phyloP scores from a whole-genome alignment of 2,113 vertebrate genomes.

The Sander lucioperca region DNA sequence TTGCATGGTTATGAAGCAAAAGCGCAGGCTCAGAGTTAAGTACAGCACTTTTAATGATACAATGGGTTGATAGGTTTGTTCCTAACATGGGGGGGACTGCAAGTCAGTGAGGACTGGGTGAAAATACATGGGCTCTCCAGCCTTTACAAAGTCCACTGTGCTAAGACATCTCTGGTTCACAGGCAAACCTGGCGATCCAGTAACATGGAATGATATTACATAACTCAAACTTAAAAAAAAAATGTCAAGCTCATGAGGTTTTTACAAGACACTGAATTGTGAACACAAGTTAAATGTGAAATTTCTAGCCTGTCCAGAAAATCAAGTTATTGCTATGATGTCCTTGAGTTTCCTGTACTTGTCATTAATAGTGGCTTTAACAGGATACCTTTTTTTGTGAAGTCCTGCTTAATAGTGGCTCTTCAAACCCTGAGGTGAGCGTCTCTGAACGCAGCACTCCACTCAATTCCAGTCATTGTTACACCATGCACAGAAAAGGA shows the following conservation, averaged over 20 bases:
- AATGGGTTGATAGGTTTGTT: conserved; percentile 76
- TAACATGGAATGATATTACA: conserved; percentile 73
- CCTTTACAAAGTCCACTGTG: conserved; percentile 63
- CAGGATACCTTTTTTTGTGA: conserved; percentile 55
- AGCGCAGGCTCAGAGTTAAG: conserved; percentile 23
- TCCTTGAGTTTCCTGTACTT: conserved; percentile 63
- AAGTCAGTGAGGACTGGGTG: conserved; percentile 72
- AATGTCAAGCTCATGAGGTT: conserved; percentile 76
- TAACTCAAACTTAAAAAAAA: conserved; percentile 55
- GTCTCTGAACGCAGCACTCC: conserved; percentile 72
- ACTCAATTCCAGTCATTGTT: conserved; percentile 80
- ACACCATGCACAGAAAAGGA: conserved; percentile 74
- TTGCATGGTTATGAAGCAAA: not conserved
- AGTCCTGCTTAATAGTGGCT: conserved; percentile 77
- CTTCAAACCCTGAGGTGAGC: conserved; percentile 81
- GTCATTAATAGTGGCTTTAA: conserved; percentile 76
- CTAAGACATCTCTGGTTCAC: conserved; percentile 70
- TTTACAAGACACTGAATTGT: conserved; percentile 72
- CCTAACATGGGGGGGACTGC: conserved; percentile 72
- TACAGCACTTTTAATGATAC: conserved; percentile 85
- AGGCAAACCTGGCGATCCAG: conserved; percentile 73
- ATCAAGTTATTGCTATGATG: conserved; percentile 79
- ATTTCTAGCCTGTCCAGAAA: conserved; percentile 64
- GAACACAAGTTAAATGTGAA: conserved; percentile 64
- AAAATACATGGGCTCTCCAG: conserved; percentile 63